A percentile compares a stretch with the other conserved stretches of the same genome.
phyloP scores from a whole-genome alignment of 1,140 invertebrate species.

The Hesperophylax magnus region DNA sequence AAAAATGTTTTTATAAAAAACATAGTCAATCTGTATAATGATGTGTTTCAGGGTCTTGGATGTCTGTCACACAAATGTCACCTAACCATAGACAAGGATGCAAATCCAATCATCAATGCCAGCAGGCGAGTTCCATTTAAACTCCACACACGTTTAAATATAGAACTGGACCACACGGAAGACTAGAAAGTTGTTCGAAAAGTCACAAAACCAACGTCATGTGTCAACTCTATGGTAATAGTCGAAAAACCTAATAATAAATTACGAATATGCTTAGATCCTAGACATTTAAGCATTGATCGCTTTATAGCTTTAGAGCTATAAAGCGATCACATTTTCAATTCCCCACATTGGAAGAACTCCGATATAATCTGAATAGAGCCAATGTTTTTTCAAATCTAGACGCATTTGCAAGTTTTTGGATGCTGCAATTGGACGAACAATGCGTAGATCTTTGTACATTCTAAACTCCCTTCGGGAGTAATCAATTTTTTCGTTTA shows the following conservation, averaged over 20 bases:
- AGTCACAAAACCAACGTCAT: background rate
- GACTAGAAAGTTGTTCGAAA: background rate
- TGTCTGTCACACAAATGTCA: background rate
- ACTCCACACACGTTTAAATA: background rate
- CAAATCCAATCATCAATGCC: background rate
- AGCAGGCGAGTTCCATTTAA: background rate
- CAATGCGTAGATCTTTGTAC: background rate
- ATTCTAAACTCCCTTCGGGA: background rate
- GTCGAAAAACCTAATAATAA: background rate
- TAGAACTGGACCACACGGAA: background rate
- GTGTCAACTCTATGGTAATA: background rate
- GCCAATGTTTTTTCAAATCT: background rate
- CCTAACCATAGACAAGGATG: background rate
- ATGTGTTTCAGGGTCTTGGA: background rate
- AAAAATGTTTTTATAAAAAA: background rate
- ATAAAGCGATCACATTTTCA: background rate
- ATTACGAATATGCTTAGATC: background rate
- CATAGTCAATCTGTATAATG: background rate
- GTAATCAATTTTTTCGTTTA: background rate
- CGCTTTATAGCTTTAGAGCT: too few relatives aligned
- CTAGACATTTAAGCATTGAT: background rate
- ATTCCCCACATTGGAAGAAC: background rate
- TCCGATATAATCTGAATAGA: background rate
- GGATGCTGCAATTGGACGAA: background rate
- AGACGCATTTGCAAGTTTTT: background rate